Conservation (phyloP, 2,797 vertebrate species). For the Sebastes alutus region DNA sequence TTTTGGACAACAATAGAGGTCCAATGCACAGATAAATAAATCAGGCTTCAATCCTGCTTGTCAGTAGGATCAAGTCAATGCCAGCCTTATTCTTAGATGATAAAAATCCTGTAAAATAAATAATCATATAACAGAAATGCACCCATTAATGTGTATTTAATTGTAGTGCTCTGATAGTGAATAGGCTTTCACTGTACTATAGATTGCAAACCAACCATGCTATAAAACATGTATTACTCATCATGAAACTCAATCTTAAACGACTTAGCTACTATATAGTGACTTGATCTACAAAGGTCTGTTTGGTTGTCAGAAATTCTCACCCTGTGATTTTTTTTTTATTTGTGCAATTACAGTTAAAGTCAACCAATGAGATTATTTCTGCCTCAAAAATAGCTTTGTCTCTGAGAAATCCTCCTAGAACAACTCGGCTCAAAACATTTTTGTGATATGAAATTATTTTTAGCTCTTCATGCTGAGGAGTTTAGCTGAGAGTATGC, state of each 20-base stretch:
- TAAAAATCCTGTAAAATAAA: neutral
- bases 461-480: slow-evolving; percentile 32
- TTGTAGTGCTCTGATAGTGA: neutral
- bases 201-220: neutral
- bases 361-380: neutral
- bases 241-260: neutral
- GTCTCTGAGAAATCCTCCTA: slow-evolving; percentile 2
- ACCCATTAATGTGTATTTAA: neutral
- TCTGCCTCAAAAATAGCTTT: neutral
- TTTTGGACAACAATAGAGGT: neutral
- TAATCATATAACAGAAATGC: neutral
- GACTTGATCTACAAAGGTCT: neutral
- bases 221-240: neutral
- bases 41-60: neutral
- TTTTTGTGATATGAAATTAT: slow-evolving; percentile 25
- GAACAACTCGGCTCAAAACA: neutral
- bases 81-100: neutral
- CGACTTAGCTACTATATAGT: too few species aligned
- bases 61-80: neutral
- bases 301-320: neutral
- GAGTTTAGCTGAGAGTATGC: neutral
- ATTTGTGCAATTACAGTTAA: neutral
- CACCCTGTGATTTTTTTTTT: neutral
- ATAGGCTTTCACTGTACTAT: neutral
- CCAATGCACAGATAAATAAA: neutral